phyloP scores from a whole-genome alignment of 2,113 vertebrate species.

The Paedocypris sp. region DNA sequence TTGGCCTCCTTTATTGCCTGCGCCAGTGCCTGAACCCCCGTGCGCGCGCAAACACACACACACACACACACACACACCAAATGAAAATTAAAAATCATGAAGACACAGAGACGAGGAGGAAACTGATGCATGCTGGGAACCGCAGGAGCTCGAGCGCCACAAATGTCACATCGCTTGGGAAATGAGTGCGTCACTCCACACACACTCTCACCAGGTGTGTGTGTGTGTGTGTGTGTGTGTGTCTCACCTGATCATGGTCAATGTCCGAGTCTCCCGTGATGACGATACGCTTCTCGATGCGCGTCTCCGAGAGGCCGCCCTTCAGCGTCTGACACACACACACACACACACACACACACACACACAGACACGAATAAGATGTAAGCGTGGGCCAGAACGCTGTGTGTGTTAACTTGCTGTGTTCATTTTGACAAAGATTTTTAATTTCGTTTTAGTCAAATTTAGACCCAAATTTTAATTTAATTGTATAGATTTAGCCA shows the following conservation, averaged over 20 bases:
- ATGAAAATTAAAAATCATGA: conserved; percentile 32
- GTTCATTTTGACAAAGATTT: too few relatives aligned
- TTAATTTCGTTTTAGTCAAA: too few relatives aligned
- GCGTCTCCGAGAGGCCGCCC: conserved; percentile 92
- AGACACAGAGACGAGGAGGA: background rate
- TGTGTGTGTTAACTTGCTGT: too few relatives aligned
- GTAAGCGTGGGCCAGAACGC: too few relatives aligned
- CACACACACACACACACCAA: conserved; percentile 40
- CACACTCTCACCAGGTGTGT: background rate
- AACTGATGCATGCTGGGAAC: background rate
- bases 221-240: background rate
- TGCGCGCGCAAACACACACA: conserved; percentile 18
- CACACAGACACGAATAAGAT: too few relatives aligned
- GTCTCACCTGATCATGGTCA: conserved; percentile 89
- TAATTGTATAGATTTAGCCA: too few relatives aligned
- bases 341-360: conserved; percentile 35
- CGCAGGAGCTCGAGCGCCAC: background rate
- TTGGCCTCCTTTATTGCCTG: conserved; percentile 98
- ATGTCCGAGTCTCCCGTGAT: conserved; percentile 95
- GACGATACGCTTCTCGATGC: conserved; percentile 97
- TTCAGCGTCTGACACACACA: conserved; percentile 68
- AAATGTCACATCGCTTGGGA: background rate
- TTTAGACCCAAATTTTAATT: too few relatives aligned
- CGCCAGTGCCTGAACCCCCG: conserved; percentile 77
- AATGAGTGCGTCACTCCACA: background rate